These are phyloP conservation scores for Eulithis testata DNA, from an alignment of 2,888 invertebrate species.

Conservation along the genomic window DNA sequence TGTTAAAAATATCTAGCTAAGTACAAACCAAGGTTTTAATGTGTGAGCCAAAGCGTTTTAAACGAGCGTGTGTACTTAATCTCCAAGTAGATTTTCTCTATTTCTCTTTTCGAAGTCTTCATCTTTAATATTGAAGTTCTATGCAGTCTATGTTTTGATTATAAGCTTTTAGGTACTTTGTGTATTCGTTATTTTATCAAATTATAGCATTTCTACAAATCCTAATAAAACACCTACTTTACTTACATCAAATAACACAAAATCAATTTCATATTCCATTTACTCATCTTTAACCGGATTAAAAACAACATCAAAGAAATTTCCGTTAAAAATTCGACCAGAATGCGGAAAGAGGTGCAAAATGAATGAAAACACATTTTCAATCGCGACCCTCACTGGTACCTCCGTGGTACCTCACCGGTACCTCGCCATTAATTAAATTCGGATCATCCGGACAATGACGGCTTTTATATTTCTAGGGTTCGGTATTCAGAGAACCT, in stretches of 20 bases:
- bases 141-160: no score
- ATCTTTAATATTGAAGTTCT: no score
- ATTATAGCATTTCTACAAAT: neutral
- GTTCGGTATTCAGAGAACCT: conserved; percentile 13
- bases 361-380: conserved; percentile 57
- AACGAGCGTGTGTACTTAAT: no score
- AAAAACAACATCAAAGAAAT: conserved; percentile 24
- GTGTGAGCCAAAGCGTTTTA: neutral
- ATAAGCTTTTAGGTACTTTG: no score
- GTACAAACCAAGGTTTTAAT: neutral
- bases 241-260: neutral
- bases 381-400: conserved; percentile 46
- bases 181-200: neutral
- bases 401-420: neutral
- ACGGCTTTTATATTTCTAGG: conserved; percentile 55
- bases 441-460: conserved; percentile 61
- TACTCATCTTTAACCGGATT: conserved; percentile 5
- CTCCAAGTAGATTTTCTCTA: neutral
- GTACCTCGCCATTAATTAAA: conserved; percentile 64
- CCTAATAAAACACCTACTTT: neutral
- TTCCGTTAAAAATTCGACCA: conserved; percentile 23
- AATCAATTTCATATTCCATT: neutral
- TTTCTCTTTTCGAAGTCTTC: no score
- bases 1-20: neutral
- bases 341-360: conserved; percentile 33